Evolutionary conservation across 2,113 vertebrate species (phyloP).

Genomic region (Hippolais icterina): DNA sequence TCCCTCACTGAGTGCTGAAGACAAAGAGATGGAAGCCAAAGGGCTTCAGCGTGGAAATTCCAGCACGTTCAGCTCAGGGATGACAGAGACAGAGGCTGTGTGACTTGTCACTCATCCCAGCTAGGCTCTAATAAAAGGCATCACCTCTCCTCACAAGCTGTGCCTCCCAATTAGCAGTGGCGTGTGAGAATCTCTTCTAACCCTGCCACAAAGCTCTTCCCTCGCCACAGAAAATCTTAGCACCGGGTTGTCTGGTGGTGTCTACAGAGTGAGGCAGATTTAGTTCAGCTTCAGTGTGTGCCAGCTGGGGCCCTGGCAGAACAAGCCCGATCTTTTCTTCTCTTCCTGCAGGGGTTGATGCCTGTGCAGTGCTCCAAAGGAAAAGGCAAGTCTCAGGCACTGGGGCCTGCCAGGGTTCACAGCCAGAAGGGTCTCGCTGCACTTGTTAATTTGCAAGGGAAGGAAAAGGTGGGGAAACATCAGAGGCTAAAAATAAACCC

Average conservation of each 20-base stretch:
- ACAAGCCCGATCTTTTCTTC: constrained; percentile 30
- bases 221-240: neutral
- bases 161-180: constrained; percentile 49
- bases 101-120: neutral
- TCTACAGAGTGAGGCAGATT: constrained; percentile 27
- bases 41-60: neutral
- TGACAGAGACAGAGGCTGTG: neutral
- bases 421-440: neutral
- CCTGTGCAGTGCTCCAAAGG: neutral
- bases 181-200: neutral
- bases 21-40: neutral
- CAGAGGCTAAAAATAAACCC: constrained; percentile 16
- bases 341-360: neutral
- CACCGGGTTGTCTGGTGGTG: constrained; percentile 14
- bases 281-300: constrained; percentile 48
- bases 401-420: constrained; percentile 1
- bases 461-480: neutral
- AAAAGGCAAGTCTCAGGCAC: neutral
- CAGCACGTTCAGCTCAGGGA: neutral
- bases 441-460: constrained; percentile 13
- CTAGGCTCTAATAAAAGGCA: neutral
- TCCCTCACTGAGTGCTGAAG: neutral
- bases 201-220: constrained; percentile 19
- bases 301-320: constrained; percentile 53
- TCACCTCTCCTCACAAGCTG: constrained; percentile 52